Evolutionary conservation across 2,797 vertebrate species (phyloP).

Genomic region (Vireo griseus): DNA sequence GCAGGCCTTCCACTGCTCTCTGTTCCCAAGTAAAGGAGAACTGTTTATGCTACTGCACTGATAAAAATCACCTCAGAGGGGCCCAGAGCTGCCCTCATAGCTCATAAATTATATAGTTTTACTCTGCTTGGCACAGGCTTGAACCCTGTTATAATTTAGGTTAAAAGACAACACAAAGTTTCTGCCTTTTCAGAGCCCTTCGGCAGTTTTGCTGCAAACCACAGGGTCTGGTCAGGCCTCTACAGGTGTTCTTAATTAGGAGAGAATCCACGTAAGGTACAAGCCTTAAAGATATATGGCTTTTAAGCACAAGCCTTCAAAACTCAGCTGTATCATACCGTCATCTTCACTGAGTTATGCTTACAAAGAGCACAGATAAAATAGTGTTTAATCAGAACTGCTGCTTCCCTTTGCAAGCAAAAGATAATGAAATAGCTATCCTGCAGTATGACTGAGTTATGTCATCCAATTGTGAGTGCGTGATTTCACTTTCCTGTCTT

Average conservation of each 20-base stretch:
- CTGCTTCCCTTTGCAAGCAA: constrained; percentile 38
- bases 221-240: constrained; percentile 51
- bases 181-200: constrained; percentile 50
- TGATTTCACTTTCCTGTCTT: constrained; percentile 15
- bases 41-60: constrained; percentile 39
- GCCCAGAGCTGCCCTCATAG: constrained; percentile 35
- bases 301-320: constrained; percentile 54
- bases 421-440: constrained; percentile 46
- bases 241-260: constrained; percentile 57
- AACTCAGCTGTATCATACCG: constrained; percentile 22
- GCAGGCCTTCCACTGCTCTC: neutral
- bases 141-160: constrained; percentile 54
- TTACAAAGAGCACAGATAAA: constrained; percentile 62
- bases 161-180: constrained; percentile 53
- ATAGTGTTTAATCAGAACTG: constrained; percentile 60
- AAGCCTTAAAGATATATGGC: constrained; percentile 57
- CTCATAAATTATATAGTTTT: constrained; percentile 53
- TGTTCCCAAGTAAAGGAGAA: neutral
- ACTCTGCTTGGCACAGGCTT: constrained; percentile 34
- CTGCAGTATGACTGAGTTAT: neutral
- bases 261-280: constrained; percentile 9
- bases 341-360: constrained; percentile 57
- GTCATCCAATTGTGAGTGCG: constrained; percentile 11
- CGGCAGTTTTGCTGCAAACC: constrained; percentile 53
- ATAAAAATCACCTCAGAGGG: constrained; percentile 52